Base-by-base conservation (phyloP, 2,797 vertebrate genomes). In the Danio tinwini region DNA sequence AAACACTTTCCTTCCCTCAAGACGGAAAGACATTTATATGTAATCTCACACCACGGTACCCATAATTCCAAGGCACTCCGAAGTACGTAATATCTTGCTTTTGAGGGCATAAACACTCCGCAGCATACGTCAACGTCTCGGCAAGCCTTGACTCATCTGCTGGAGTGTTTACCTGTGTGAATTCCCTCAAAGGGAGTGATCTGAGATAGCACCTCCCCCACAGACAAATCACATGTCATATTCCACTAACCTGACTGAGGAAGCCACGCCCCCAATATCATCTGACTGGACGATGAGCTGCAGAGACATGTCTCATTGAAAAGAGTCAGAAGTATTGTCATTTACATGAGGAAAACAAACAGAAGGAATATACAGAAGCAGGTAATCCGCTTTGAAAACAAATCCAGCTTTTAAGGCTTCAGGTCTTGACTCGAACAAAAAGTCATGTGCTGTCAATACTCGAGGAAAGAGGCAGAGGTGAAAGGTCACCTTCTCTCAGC, bases 111-210 rank as follows among this genome's bases (percentile, higher is more conserved):
- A 73, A 70, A 81, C 64, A 71, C 56, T 37, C 56, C 39, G 50
- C 40, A 61, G 64, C 71, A 62, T 78, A 79, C 74, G 74, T 86
- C 78, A 84, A 79, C 74, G 80, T 12, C 59, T 44, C 40, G 70
- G 59, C 87, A 88, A 90, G 88, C 81, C 86, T 82, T 81, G 61
- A 89, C 87, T 80, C 80, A 88, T 89, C 89, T 63, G 72, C 5
- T 74, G 4, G 37, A 52, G 58, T 85, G 82, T 89, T 85, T 86
- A 82, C 78, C 87, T 80, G 76, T 76, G 10, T 11, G 80, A 85
- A 82, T 85, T 88, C 62, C 83, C 2, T 58, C 67, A 68, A 81
- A 90, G 81, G 86, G 85, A 82, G 76, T 83, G 87, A 86, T 82
- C 85, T 78, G 85, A 1, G 9, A n/a, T 59, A 83, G 72, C 76